Conservation (phyloP, 1,140 invertebrate species). For the Mercenaria mercenaria region DNA sequence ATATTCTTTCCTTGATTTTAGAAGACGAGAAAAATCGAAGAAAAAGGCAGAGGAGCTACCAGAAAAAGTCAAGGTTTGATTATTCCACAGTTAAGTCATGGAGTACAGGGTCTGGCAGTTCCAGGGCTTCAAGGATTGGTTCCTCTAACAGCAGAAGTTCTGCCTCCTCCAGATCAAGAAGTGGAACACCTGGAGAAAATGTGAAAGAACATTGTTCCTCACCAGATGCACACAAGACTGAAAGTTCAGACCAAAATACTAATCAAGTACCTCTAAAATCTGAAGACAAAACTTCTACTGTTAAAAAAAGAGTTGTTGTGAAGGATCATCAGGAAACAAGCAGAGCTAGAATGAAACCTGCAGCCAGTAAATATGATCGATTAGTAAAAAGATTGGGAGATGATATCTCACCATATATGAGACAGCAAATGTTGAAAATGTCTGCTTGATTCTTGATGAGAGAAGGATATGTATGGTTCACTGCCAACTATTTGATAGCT, state of each 20-base stretch:
- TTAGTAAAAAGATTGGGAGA: slow-evolving; percentile 67
- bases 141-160: slow-evolving; percentile 21
- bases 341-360: neutral
- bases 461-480: neutral
- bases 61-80: slow-evolving; percentile 22
- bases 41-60: slow-evolving; percentile 2
- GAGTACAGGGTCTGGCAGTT: neutral
- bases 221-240: neutral
- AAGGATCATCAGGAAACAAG: neutral
- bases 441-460: neutral
- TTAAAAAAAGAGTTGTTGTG: neutral
- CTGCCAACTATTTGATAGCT: neutral
- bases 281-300: neutral
- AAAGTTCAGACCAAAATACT: neutral
- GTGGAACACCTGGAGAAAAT: neutral
- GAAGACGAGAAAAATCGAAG: slow-evolving; percentile 7
- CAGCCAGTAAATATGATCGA: slow-evolving; percentile 61
- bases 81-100: neutral
- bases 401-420: slow-evolving; percentile 39
- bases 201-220: neutral
- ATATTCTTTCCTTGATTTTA: slow-evolving; percentile 6
- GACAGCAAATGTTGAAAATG: slow-evolving; percentile 13
- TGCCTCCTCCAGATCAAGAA: neutral
- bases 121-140: neutral
- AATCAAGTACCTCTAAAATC: neutral